Evolutionary conservation across 1,140 invertebrate genomes (phyloP).

Genomic region (Ooceraea biroi): DNA sequence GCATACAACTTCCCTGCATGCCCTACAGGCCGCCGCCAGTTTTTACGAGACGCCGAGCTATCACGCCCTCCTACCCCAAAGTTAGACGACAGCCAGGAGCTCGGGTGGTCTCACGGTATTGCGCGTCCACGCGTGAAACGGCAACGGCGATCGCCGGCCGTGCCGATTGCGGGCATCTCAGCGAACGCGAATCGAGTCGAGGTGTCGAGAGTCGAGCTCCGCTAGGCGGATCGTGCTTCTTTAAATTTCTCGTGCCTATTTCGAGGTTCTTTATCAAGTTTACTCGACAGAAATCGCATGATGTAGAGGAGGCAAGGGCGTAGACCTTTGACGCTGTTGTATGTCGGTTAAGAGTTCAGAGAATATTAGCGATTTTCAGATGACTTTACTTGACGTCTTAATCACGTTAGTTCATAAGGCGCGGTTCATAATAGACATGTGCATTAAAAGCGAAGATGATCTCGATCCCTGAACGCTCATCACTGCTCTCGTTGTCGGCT

Average conservation of each 20-base stretch:
- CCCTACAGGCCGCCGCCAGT: constrained; percentile 77
- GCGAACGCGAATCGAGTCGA: background rate
- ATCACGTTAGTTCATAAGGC: constrained; percentile 5
- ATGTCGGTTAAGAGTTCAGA: background rate
- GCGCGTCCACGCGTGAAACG: constrained; percentile 22
- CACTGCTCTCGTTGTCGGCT: background rate
- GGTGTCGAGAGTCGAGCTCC: constrained; percentile 2
- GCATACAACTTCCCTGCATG: constrained; percentile 78
- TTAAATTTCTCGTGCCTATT: no score
- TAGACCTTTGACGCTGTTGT: background rate
- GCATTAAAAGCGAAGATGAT: background rate
- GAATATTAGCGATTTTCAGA: background rate
- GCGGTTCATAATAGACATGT: background rate
- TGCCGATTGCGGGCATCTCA: background rate
- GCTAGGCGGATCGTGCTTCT: no score
- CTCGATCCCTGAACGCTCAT: background rate
- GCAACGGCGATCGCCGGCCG: constrained; percentile 1
- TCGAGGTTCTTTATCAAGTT: background rate
- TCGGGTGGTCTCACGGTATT: constrained; percentile 32
- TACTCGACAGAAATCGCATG: background rate
- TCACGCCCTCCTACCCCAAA: constrained; percentile 81
- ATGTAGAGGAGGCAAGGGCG: background rate
- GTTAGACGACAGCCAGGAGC: constrained; percentile 71
- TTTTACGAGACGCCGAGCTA: constrained; percentile 82
- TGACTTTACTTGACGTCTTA: background rate